Conservation (phyloP, 2,113 vertebrate species). For the Boleophthalmus pectinirostris region DNA sequence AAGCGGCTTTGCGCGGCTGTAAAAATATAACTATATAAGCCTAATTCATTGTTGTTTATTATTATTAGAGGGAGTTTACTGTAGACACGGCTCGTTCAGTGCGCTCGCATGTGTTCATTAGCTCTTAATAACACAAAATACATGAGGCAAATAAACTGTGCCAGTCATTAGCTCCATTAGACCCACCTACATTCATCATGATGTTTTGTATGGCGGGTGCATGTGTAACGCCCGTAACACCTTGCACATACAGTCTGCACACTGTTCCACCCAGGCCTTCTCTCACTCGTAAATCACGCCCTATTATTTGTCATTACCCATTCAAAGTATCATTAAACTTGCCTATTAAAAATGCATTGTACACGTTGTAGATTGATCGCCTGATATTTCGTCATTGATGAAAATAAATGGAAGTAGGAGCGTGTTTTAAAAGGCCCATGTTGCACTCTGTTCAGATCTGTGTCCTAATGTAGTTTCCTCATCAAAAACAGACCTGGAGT, state of each 20-base stretch:
- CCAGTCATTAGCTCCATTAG: not conserved
- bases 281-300: constrained; percentile 23
- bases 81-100: not conserved
- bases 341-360: constrained; percentile 28
- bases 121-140: not conserved
- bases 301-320: not conserved
- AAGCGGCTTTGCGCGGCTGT: too few relatives aligned
- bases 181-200: not conserved
- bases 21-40: too few relatives aligned
- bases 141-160: not conserved
- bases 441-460: too few relatives aligned
- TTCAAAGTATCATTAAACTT: constrained; percentile 4
- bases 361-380: constrained; percentile 23
- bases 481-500: too few relatives aligned
- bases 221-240: not conserved
- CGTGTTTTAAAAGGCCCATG: too few relatives aligned
- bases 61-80: not conserved
- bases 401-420: constrained; percentile 3
- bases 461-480: too few relatives aligned
- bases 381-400: constrained; percentile 18
- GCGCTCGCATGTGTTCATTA: not conserved
- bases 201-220: not conserved
- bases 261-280: constrained; percentile 25
- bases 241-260: not conserved
- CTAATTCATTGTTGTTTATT: not conserved